Base-by-base conservation (phyloP, 2,888 invertebrate species). In the Eretmocerus hayati region DNA sequence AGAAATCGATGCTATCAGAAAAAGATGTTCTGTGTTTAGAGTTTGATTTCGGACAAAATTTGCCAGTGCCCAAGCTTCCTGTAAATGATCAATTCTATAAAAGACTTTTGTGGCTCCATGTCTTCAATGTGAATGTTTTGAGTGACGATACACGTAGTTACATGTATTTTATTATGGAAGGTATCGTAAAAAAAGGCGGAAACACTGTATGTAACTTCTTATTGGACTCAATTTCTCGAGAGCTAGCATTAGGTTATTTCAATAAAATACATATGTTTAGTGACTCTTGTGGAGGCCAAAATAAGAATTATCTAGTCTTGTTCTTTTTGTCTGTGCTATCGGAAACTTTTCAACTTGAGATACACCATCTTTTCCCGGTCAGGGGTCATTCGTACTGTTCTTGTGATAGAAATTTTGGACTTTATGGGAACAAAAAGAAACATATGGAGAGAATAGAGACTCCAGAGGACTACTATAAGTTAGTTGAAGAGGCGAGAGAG, bases 61-160 rank as follows among this genome's bases (percentile, higher is more conserved):
- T 56, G 4, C 53, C 49, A 1, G 19, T 52, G 0, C 45, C 53
- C 4, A 55, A 56, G 48, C 37, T 54, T 20, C 51, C 53, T 2
- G 54, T 54, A 2, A 44, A 36, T 9, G 48, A 38, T 5, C 55
- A 55, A 26, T 55, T 42, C 23, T 56, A 5, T 52, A 22, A 26
- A 6, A 23, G 44, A 31, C 22, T 47, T 15, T n/a, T 51, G 16
- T 51, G 51, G 51, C 23, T 47, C 6, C 20, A 46, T 16, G 23
- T 52, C 6, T 52, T 56, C 16, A 57, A 57, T 46, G 31, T 54
- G 6, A 50, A 54, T 23, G 48, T 57, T 3, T 33, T 40, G 47
- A 35, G 45, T 35, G 13, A 15, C 16, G n/a, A 31, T 13, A 31
- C 2, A 31, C 18, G 99, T 62, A 56, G 57, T 26, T 54, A 56